Conservation (phyloP, 2,888 invertebrate genomes). For the Apomyelois bistriatella region DNA sequence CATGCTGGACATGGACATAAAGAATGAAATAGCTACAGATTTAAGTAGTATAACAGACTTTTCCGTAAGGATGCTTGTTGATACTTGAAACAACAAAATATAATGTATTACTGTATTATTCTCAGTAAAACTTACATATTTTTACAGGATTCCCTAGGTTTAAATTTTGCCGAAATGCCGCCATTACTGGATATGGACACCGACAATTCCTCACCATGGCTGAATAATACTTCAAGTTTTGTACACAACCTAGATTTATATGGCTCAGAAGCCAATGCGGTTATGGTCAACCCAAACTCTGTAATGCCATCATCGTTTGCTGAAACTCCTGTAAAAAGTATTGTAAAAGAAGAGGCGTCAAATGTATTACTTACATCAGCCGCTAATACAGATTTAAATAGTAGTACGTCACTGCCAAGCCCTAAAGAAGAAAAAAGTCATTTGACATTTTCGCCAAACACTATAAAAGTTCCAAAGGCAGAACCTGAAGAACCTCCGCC, state of each 20-base stretch:
- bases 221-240: slow-evolving; percentile 81
- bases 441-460: slow-evolving; percentile 85
- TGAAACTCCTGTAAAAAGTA: slow-evolving; percentile 68
- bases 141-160: slow-evolving; percentile 79
- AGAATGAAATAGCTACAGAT: slow-evolving; percentile 90
- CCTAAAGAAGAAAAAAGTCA: slow-evolving; percentile 85
- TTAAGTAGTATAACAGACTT: slow-evolving; percentile 86
- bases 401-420: slow-evolving; percentile 75
- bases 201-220: slow-evolving; percentile 80
- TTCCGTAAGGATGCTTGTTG: slow-evolving; percentile 54
- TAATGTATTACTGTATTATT: slow-evolving; percentile 8
- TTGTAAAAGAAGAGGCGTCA: slow-evolving; percentile 72
- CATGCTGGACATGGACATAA: slow-evolving; percentile 94
- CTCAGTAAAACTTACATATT: too few relatives aligned
- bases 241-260: slow-evolving; percentile 85
- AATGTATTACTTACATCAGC: slow-evolving; percentile 70
- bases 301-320: slow-evolving; percentile 89
- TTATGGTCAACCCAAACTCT: slow-evolving; percentile 94
- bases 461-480: slow-evolving; percentile 81
- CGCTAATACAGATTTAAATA: slow-evolving; percentile 49
- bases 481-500: slow-evolving; percentile 48
- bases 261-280: slow-evolving; percentile 85
- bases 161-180: slow-evolving; percentile 82
- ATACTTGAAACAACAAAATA: neutral
- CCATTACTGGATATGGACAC: slow-evolving; percentile 84